These are phyloP conservation scores for Melinaea menophilus DNA, from an alignment of 2,888 invertebrate genomes.

Conservation along the genomic window DNA sequence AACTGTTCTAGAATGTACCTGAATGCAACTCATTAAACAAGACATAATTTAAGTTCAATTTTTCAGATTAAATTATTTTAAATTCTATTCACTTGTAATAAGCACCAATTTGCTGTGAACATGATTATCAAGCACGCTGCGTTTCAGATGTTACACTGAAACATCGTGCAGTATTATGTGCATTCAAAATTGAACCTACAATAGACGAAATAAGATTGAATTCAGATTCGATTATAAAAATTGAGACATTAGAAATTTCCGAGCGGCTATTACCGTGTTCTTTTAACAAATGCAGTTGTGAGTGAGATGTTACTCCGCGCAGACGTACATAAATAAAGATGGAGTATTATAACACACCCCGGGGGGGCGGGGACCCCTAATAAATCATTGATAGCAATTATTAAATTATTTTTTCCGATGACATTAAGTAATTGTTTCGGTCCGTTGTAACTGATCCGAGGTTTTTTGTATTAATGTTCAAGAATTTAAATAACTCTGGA, in stretches of 20 bases:
- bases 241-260: constrained; percentile 77
- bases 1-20: constrained; percentile 34
- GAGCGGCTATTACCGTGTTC: constrained; percentile 75
- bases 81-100: constrained; percentile 40
- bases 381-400: constrained; percentile 75
- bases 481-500: neutral
- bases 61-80: constrained; percentile 42
- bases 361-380: constrained; percentile 69
- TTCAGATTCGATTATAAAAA: constrained; percentile 46
- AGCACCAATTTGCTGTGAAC: constrained; percentile 39
- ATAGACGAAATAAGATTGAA: constrained; percentile 37
- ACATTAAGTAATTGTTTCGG: constrained; percentile 77
- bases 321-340: constrained; percentile 70
- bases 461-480: constrained; percentile 55
- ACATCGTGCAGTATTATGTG: constrained; percentile 51
- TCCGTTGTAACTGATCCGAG: constrained; percentile 59
- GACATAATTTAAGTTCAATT: constrained; percentile 71
- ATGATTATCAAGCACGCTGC: constrained; percentile 35
- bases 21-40: constrained; percentile 74
- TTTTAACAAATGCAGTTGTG: constrained; percentile 73
- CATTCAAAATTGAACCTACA: constrained; percentile 41
- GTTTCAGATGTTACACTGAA: constrained; percentile 39
- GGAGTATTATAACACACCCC: constrained; percentile 71
- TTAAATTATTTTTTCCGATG: constrained; percentile 77
- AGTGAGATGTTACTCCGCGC: constrained; percentile 74